Base-by-base conservation (phyloP, 2,888 invertebrate genomes). In the Toxonevra muliebris region DNA sequence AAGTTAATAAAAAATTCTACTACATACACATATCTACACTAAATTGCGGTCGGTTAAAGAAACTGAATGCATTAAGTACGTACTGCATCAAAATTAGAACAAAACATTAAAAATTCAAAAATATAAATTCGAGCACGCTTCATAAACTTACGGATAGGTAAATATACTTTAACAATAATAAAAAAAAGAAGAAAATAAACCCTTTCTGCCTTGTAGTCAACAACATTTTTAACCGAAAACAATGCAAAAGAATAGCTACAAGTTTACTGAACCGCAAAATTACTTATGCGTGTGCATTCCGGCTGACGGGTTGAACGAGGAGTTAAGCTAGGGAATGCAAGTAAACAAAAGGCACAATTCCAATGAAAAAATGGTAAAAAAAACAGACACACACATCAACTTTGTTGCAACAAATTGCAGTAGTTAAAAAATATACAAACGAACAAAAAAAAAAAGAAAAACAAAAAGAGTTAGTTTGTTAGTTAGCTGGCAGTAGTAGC, bases 241-340 rank as follows among this genome's bases (percentile, higher is more conserved):
- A 48, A 61, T 50, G 30, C 15, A 61, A 50, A 61, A n/a, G 20
- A 30, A 17, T 20, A 13, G 64, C 61, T 59, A 64, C 68, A 61
- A 61, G 58, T 65, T 61, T 61, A 52, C 61, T 57, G 61, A 69
- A 69, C 68, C 68, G 57, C 58, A 69, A 69, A 65, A 63, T 68
- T 61, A 61, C 17, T 45, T 30, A 45, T 61, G 48, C 13, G 52
- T 45, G 55, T 66, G 50, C 12, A 57, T 13, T 19, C 12, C 4
- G 17, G 20, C 54, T 10, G 11, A 48, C 30, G 30, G 30, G 30
- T 7, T 30, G 30, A 30, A 30, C 68, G 57, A 43, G 65, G 65
- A 65, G 58, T 68, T 61, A 61, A 17, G 48, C 19, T 43, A 55
- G 48, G 9, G 52, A 30, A 43, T 66, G 50, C 12, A 57, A 9